A percentile compares a stretch with the other conserved stretches of the same genome.
phyloP scores from a whole-genome alignment of 2,113 vertebrate genomes.

The Plestiodon gilberti region DNA sequence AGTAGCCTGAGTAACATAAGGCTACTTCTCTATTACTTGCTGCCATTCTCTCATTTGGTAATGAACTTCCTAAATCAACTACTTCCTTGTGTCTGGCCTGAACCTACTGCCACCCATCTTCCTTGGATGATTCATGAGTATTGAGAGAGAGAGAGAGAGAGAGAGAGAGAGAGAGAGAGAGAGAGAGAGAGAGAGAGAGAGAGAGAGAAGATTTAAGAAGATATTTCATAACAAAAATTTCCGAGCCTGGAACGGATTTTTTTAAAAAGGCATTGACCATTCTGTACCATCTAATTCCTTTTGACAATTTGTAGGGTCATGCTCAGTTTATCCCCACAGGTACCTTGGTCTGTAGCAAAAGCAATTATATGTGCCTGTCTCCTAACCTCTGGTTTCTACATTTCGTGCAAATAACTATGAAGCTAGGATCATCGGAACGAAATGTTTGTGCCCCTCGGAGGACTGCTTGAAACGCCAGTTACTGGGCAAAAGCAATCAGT shows the following conservation, averaged over 20 bases:
- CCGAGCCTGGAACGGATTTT: no score
- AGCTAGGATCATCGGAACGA: slow-evolving; percentile 23
- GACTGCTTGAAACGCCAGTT: slow-evolving; percentile 14
- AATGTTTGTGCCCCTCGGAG: slow-evolving; percentile 15
- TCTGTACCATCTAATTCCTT: slow-evolving; percentile 44
- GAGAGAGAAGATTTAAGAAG: background rate
- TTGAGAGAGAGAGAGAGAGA: background rate
- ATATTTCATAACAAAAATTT: background rate
- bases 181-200: slow-evolving; percentile 20
- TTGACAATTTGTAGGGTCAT: slow-evolving; percentile 55
- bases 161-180: slow-evolving; percentile 28
- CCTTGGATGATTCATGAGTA: no score
- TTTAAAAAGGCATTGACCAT: slow-evolving; percentile 25
- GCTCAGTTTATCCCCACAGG: slow-evolving; percentile 66
- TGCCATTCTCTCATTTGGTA: no score
- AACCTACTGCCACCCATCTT: no score
- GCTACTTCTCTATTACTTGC: no score
- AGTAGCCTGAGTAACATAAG: no score
- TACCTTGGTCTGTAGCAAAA: slow-evolving; percentile 46
- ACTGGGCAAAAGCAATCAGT: slow-evolving; percentile 24
- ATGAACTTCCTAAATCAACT: no score
- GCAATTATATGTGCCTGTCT: slow-evolving; percentile 39
- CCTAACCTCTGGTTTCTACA: slow-evolving; percentile 39
- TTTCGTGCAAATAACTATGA: slow-evolving; percentile 34
- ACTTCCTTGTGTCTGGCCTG: no score